Evolutionary conservation across 2,888 invertebrate genomes (phyloP).

Genomic region (Calameuta filiformis): DNA sequence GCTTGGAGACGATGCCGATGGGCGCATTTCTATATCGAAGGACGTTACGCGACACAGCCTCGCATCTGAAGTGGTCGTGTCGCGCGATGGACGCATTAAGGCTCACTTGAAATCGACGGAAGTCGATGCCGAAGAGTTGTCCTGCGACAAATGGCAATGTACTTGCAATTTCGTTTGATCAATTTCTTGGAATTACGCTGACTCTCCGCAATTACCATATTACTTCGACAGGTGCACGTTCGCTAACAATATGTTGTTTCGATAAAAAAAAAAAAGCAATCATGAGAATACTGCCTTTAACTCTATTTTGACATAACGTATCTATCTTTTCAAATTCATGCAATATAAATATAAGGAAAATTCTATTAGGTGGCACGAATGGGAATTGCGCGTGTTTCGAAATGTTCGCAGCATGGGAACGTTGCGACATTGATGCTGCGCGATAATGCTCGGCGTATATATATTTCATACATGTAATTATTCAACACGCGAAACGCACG

Average conservation of each 20-base stretch:
- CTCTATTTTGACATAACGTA: neutral
- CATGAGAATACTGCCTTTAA: neutral
- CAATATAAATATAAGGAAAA: neutral
- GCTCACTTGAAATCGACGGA: neutral
- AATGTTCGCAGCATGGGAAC: slow-evolving; percentile 44
- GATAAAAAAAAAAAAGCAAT: neutral
- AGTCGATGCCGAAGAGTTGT: neutral
- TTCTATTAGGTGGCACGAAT: neutral
- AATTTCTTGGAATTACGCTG: neutral
- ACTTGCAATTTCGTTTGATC: neutral
- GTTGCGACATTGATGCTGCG: slow-evolving; percentile 58
- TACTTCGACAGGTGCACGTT: neutral
- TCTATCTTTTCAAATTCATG: neutral
- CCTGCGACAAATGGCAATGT: neutral
- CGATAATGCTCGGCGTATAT: slow-evolving; percentile 50
- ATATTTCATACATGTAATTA: slow-evolving; percentile 45
- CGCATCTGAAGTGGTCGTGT: neutral
- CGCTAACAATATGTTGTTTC: neutral
- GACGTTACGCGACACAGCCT: neutral
- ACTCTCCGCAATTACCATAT: neutral
- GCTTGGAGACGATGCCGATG: neutral
- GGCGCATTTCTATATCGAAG: neutral
- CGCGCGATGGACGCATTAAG: neutral
- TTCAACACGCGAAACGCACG: slow-evolving; percentile 38
- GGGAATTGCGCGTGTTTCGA: neutral